phyloP scores from a whole-genome alignment of 2,888 invertebrate genomes.

The Hypomecis atomaria region DNA sequence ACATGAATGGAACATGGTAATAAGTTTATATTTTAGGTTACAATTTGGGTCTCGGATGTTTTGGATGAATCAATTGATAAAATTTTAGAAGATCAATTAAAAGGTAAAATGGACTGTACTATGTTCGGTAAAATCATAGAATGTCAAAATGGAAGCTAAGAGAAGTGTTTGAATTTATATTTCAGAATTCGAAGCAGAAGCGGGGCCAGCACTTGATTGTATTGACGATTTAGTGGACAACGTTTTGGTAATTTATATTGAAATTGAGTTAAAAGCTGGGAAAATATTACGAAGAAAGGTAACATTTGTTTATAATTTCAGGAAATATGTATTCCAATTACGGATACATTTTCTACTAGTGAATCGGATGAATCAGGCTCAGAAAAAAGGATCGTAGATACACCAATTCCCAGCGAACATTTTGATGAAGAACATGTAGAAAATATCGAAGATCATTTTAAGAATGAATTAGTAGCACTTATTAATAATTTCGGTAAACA shows the following conservation, averaged over 20 bases:
- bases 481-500: constrained; percentile 14
- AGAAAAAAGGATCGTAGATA: constrained; percentile 1
- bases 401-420: background rate
- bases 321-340: constrained; percentile 21
- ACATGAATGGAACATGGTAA: no score
- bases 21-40: constrained; percentile 51
- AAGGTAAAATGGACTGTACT: constrained; percentile 54
- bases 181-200: constrained; percentile 72
- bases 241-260: constrained; percentile 58
- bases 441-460: constrained; percentile 16
- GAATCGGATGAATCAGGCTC: constrained; percentile 2
- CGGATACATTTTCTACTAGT: background rate
- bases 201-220: constrained; percentile 69
- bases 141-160: no score
- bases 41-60: constrained; percentile 68
- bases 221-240: constrained; percentile 64
- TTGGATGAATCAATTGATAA: constrained; percentile 61
- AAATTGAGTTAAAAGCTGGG: background rate
- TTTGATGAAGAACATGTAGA: background rate
- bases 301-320: constrained; percentile 11
- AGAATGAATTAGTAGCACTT: constrained; percentile 4
- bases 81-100: constrained; percentile 64
- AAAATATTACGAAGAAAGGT: background rate
- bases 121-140: no score
- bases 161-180: constrained; percentile 10